Evolutionary conservation across 2,797 vertebrate species (phyloP), one percentile per base, ranked within the genome.

Genomic region (Anableps anableps): DNA sequence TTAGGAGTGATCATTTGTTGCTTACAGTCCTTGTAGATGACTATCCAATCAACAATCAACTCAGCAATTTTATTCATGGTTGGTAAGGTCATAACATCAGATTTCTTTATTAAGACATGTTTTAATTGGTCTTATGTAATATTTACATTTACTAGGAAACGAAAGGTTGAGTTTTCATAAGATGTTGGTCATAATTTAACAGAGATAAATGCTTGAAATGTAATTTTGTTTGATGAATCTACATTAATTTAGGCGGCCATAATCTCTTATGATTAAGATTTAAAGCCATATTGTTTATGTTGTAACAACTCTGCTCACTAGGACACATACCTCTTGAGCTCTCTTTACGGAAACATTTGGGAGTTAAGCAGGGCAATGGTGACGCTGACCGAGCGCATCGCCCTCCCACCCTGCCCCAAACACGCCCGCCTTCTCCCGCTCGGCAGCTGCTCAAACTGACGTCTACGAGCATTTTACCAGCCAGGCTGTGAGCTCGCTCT

Each of bases 401-500:
- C 85, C 91, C 78, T 60, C 87, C 83, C 82, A 88, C 84, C 66
- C 72, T 78, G 80, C 93, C 89, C 91, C 88, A 93, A 50, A 91
- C 64, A 4, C 64, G 64, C 21, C 64, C 72, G 2, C 77, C 41
- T 0, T 79, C 88, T 77, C 81, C 83, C 3, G 66, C 75, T 6
- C 68, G 2, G 45, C 81, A 92, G 70, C 87, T 19, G 50, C 77
- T 80, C 80, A 81, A 13, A 14, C 84, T 43, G 68, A 89, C 85
- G 4, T 95, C 94, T 13, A 97, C 80, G 16, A 96, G 91, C 88
- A 95, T 90, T 89, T 94, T 95, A 51, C 93, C 94, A 51, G 95
- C 94, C 89, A 94, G 83, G 75, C 88, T 80, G 84, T 89, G 91
- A 13, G 95, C 82, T 78, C 78, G 86, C 83, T 92, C 88, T 72